phyloP scores from a whole-genome alignment of 2,113 vertebrate species.

The Oreochromis aureus region DNA sequence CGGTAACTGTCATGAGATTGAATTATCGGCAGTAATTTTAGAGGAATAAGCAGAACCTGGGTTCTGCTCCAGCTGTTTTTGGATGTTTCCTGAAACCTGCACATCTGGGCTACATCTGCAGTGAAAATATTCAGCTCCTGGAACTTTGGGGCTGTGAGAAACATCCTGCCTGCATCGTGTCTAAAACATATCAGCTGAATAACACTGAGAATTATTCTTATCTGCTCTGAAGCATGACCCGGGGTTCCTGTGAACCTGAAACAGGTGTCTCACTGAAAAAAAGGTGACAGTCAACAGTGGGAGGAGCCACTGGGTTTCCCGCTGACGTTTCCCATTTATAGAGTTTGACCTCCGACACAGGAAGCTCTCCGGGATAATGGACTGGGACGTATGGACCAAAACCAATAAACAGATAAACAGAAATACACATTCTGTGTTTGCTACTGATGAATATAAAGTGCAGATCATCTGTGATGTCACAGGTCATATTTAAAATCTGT shows the following conservation, averaged over 20 bases:
- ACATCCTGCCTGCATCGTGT: background rate
- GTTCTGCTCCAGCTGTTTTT: background rate
- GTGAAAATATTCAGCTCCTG: accelerated
- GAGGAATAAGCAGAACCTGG: background rate
- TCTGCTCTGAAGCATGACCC: background rate
- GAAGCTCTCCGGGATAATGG: background rate
- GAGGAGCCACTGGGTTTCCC: background rate
- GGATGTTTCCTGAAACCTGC: background rate
- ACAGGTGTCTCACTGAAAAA: background rate
- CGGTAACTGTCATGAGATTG: constrained; percentile 36
- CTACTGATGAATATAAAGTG: background rate
- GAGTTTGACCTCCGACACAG: background rate
- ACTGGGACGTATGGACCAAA: background rate
- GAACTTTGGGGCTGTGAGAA: background rate
- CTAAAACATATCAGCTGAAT: background rate
- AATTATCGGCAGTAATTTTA: background rate
- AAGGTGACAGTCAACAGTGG: background rate
- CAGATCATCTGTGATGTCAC: background rate
- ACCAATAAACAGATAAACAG: background rate
- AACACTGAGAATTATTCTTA: background rate
- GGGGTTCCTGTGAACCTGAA: background rate
- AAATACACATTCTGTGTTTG: background rate
- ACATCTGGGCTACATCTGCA: background rate
- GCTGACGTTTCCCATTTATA: background rate
- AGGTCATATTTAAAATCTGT: accelerated